A percentile compares a stretch with the other conserved stretches of the same genome.
These are phyloP conservation scores for Progne subis DNA, from an alignment of 2,113 vertebrate species.

Conservation along the genomic window DNA sequence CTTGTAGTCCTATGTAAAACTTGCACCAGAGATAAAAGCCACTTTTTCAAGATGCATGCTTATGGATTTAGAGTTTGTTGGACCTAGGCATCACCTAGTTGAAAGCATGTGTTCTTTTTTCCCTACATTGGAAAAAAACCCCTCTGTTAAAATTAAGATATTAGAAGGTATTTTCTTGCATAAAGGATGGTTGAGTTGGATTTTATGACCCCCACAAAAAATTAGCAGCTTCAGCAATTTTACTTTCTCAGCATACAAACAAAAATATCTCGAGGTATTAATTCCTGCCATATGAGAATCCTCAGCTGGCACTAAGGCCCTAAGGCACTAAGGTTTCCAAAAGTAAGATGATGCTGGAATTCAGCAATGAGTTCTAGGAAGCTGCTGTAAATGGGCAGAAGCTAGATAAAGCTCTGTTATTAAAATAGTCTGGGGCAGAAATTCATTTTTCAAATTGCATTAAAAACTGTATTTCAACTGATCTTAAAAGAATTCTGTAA, in stretches of 20 bases:
- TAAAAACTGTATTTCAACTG: not conserved
- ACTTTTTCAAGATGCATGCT: not conserved
- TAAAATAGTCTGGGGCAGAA: not conserved
- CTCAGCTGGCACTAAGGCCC: not conserved
- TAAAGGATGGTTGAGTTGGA: not conserved
- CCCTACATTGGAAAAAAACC: accelerated
- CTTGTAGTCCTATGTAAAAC: not conserved
- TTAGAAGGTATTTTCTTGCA: not conserved
- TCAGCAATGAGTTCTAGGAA: not conserved
- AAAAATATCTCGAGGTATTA: not conserved
- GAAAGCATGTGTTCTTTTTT: not conserved
- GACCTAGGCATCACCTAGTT: not conserved
- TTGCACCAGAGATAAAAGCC: not conserved
- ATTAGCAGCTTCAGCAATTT: not conserved
- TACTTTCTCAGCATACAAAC: not conserved
- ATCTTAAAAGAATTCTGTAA: not conserved
- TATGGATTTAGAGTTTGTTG: not conserved
- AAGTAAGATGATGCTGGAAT: not conserved
- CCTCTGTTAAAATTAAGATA: not conserved
- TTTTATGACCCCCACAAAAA: not conserved
- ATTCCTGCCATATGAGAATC: not conserved
- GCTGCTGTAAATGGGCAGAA: not conserved
- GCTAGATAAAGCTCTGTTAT: not conserved
- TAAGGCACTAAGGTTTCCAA: not conserved
- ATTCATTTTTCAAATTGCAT: not conserved